These are phyloP conservation scores for Ophioninae sp. DNA, from an alignment of 2,888 invertebrate species.

Conservation along the genomic window DNA sequence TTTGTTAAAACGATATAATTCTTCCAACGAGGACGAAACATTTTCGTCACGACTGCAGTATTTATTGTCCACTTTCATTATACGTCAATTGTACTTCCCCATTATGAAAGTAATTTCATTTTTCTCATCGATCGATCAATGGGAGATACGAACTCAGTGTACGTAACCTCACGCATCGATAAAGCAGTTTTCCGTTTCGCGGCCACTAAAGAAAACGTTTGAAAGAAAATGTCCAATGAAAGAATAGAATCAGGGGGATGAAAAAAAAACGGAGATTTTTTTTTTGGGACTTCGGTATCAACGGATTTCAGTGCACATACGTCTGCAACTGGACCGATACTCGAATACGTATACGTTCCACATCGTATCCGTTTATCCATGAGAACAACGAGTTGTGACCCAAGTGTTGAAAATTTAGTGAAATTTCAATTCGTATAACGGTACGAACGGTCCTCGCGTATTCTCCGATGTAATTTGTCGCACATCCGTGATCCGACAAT, in stretches of 20 bases:
- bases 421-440: slow-evolving; percentile 3
- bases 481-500: neutral
- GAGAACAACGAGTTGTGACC: slow-evolving; percentile 26
- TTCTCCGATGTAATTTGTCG: neutral
- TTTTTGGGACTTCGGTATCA: slow-evolving; percentile 19
- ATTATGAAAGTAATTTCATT: too few species aligned
- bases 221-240: neutral
- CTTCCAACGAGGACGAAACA: too few species aligned
- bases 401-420: slow-evolving; percentile 24
- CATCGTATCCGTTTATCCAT: neutral
- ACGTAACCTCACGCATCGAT: neutral
- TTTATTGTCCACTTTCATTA: too few species aligned
- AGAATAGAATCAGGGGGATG: neutral
- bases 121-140: too few species aligned
- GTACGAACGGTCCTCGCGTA: neutral
- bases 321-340: neutral
- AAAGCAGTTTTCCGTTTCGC: neutral
- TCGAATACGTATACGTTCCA: neutral
- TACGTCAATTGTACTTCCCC: too few species aligned
- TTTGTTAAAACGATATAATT: too few species aligned
- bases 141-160: neutral
- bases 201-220: neutral
- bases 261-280: neutral
- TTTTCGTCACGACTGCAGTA: too few species aligned
- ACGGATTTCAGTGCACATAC: slow-evolving; percentile 31